A percentile compares a stretch with the other conserved stretches of the same genome.
Conservation (phyloP, 2,113 vertebrate species). For the Dinomys branickii region DNA sequence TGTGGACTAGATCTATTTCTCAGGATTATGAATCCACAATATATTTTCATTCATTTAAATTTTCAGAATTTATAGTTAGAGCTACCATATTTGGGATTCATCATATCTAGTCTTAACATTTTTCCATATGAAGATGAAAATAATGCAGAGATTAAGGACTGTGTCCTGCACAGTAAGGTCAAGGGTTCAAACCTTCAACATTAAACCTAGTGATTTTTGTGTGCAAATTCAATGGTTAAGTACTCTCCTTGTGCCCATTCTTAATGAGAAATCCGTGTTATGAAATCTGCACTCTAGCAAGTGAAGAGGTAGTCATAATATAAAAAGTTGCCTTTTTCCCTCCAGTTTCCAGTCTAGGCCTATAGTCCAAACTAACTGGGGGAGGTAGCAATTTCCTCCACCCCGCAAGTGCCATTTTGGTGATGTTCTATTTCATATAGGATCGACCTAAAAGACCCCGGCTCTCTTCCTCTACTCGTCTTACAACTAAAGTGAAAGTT, state of each 20-base stretch:
- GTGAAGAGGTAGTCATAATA: not conserved
- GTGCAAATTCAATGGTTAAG: not conserved
- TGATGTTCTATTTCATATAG: not conserved
- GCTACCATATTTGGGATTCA: not conserved
- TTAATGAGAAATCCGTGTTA: not conserved
- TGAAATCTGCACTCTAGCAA: not conserved
- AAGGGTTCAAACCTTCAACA: not conserved
- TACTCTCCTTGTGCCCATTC: not conserved
- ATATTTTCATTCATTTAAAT: not conserved
- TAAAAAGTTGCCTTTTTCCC: not conserved
- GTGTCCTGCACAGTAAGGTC: not conserved
- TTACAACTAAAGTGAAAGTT: not conserved
- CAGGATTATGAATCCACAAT: not conserved
- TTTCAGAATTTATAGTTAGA: not conserved
- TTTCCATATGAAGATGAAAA: not conserved
- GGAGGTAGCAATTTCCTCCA: not conserved
- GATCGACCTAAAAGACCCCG: not conserved
- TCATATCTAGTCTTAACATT: not conserved
- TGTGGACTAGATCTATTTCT: not conserved
- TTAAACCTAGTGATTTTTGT: not conserved
- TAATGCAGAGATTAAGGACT: not conserved
- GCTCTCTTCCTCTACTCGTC: fast-evolving
- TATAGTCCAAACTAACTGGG: not conserved
- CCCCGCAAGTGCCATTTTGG: not conserved
- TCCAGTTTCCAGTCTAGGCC: no score